Evolutionary conservation across 1,140 invertebrate species (phyloP), one percentile per base, ranked within the genome.

Genomic region (Zaprionus inermis): DNA sequence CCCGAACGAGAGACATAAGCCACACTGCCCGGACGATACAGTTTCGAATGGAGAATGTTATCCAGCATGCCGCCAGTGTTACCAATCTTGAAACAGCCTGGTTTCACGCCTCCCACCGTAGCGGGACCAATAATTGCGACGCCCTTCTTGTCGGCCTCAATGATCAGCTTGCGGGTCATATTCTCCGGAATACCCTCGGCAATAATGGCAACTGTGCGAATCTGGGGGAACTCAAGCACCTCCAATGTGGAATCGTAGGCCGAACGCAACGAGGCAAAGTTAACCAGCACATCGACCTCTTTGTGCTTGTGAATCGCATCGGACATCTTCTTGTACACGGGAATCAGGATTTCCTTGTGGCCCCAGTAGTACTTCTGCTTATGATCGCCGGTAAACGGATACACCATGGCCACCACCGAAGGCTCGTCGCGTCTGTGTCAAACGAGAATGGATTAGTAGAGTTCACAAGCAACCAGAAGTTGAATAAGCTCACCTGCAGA

Each of bases 311-410:
- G 95, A 95, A 99, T 99, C 4, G 98, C 98, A 90, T 99, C 98
- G 77, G 95, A 96, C 98, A 99, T 99, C 91, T 97, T 98, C 88
- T 99, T 99, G 93, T 99, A 99, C 1, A 99, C 98, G 93, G 94
- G 86, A 91, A 99, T 96, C 7, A 99, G 95, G 49, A 99, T 96
- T 86, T 99, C 99, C 91, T 99, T 99, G 93, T 99, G 98, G 1
- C 99, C 99, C 97, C 98, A 99, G 91, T 99, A 99, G 93, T 98
- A 99, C 93, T 99, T 99, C 92, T 99, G 98, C 90, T 99, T 99
- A 92, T 99, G 98, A 93, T 99, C 98, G 1, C 98, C 99, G 5
- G 98, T 99, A 92, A 98, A 99, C 4, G 99, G 99, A 93, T 99
- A 99, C 12, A 99, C 98, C 90, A 99, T 97, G 30, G 98, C 98